These are phyloP conservation scores for Neopelma chrysocephalum DNA, from an alignment of 2,797 vertebrate species.

Conservation along the genomic window DNA sequence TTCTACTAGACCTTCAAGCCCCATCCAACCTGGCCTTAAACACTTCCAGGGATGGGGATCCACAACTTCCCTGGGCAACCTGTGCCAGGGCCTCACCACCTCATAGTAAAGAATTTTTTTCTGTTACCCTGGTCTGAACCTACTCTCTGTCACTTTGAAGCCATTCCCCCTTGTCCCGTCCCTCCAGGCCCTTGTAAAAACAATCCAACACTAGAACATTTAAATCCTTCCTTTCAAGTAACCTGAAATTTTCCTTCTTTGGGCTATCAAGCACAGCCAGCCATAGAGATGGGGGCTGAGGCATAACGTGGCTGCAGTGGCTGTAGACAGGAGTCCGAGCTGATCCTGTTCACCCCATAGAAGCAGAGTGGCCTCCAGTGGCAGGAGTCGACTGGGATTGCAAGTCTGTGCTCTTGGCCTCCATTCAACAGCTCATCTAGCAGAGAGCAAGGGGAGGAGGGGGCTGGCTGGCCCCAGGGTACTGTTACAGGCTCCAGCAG, in stretches of 20 bases:
- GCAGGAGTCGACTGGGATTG: background rate
- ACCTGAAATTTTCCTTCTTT: background rate
- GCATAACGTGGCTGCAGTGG: background rate
- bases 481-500: background rate
- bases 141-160: background rate
- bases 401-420: background rate
- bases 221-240: background rate
- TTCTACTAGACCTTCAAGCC: background rate
- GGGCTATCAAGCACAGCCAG: background rate
- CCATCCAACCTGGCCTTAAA: background rate
- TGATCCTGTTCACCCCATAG: background rate
- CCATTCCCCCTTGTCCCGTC: background rate
- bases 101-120: background rate
- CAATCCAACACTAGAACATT: background rate
- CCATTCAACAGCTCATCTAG: background rate
- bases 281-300: accelerated
- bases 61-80: background rate
- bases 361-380: conserved; percentile 44
- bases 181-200: background rate
- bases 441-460: background rate
- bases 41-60: background rate
- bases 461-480: background rate
- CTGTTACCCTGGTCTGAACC: background rate
- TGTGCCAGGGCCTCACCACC: background rate
- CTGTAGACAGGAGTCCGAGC: background rate